Conservation (phyloP, 2,113 vertebrate species). For the Gracilinanus agilis region DNA sequence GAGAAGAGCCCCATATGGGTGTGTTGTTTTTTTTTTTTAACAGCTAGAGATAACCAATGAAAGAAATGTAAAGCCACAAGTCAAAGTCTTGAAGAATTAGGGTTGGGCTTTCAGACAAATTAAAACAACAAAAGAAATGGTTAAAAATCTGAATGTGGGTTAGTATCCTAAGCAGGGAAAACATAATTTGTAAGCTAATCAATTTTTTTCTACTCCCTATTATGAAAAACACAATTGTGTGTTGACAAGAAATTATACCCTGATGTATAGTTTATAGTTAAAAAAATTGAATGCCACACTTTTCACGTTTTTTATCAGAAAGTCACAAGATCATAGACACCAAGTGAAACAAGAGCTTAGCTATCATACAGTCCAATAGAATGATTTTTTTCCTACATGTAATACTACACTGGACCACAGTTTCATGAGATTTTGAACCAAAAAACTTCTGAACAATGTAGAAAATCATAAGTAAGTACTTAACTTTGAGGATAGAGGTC, state of each 20-base stretch:
- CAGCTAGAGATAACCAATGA: background rate
- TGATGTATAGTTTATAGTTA: background rate
- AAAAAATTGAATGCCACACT: background rate
- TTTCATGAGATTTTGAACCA: background rate
- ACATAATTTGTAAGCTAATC: background rate
- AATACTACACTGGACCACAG: background rate
- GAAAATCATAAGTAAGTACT: background rate
- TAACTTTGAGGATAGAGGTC: background rate
- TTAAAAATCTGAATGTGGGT: background rate
- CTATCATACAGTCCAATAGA: background rate
- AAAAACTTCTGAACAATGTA: background rate
- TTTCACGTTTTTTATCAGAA: background rate
- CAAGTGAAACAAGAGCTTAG: background rate
- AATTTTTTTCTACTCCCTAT: background rate
- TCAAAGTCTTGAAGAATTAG: background rate
- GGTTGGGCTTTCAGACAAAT: background rate
- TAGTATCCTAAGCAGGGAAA: background rate
- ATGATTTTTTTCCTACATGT: background rate
- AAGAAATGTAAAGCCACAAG: slow-evolving; percentile 24
- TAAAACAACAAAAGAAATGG: background rate
- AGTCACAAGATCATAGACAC: background rate
- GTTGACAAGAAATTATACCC: background rate
- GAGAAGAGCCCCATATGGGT: background rate
- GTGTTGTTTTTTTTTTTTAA: background rate
- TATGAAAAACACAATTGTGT: background rate